Evolutionary conservation across 2,797 vertebrate genomes (phyloP), one percentile per base, ranked within the genome.

Genomic region (Poecilia wingei): DNA sequence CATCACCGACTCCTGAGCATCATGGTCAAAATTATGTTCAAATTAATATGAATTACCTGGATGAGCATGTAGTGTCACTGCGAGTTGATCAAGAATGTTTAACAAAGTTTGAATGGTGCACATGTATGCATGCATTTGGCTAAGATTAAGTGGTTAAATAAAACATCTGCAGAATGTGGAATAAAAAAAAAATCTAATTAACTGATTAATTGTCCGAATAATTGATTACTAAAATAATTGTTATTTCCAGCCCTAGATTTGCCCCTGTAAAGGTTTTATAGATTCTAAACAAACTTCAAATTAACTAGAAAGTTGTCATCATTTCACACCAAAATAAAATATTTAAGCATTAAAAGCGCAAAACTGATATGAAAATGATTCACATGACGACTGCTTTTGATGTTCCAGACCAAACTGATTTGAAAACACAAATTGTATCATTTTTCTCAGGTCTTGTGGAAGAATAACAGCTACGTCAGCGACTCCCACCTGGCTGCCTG

Each of bases 401-500:
- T 57, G 55, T 28, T 36, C 31, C 61, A 39, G 61, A 33, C 33
- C 18, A 36, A 39, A 66, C 20, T 22, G 33, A 18, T 36, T 13
- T 28, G 8, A 59, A 28, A 59, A 59, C 55, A 59, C 12, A 59
- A 59, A 59, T 28, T 28, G n/a, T 31, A 59, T 59, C 1, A 59
- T 10, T 28, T 61, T 61, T 61, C n/a, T 49, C 61, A 72, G 9
- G 59, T 5, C n/a, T 28, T 47, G 22, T 31, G 7, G 25, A 78
- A 64, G 66, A 46, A 45, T 53, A 75, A 64, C 55, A 51, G 33
- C 51, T 41, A 28, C 13, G 0, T 33, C 4, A 75, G 18, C 20
- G 31, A 55, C 13, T 78, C 91, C 93, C 93, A 99, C 98, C 96
- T 98, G 91, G 95, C 96, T 45, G 97, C 96, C 77, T 99, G 98